Evolutionary conservation across 2,888 invertebrate genomes (phyloP), one percentile per base, ranked within the genome.

Genomic region (Atherix ibis): DNA sequence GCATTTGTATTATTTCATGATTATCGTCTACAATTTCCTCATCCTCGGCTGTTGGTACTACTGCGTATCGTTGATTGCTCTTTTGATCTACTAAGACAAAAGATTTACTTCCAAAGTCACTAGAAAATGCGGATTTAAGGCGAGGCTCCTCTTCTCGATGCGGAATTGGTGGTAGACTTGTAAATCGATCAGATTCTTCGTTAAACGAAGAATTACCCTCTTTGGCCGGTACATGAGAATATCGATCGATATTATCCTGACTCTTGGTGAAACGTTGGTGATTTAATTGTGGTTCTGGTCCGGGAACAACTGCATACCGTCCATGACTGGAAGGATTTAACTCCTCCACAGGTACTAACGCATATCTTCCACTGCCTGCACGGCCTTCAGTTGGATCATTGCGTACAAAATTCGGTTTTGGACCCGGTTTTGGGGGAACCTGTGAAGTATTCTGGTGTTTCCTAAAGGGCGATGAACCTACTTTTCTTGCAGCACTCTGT

Each of bases 1-100:
- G 58, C 61, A 62, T 60, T 43, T 62, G 58, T 41, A 62, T 62
- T 13, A 62, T 55, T 41, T 62, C 62, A 34, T 59, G 62, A 38
- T 58, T 61, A 12, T 60, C 56, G 39, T 61, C 61, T 8, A 62
- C 62, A 18, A 61, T 39, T 37, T 62, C 62, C 38, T 62, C 62
- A 45, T 70, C 71, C 12, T 75, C 75, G 10, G 75, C 73, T 0
- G 72, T 68, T 22, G 73, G 73, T 39, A 75, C 73, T 5, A 76
- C 71, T 56, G 75, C 60, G 62, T 75, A 64, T 57, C 73, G 50
- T 62, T 73, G 50, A 59, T 54, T 62, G 63, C 50, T 61, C 22
- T 59, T 58, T 62, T 70, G 52, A 33, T 73, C 71, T 1, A 73
- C 69, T 38, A 62, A 46, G 2, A 61, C 46, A 26, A 60, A 57